Base-by-base conservation (phyloP, 2,797 vertebrate genomes). In the Peromyscus nudipes region DNA sequence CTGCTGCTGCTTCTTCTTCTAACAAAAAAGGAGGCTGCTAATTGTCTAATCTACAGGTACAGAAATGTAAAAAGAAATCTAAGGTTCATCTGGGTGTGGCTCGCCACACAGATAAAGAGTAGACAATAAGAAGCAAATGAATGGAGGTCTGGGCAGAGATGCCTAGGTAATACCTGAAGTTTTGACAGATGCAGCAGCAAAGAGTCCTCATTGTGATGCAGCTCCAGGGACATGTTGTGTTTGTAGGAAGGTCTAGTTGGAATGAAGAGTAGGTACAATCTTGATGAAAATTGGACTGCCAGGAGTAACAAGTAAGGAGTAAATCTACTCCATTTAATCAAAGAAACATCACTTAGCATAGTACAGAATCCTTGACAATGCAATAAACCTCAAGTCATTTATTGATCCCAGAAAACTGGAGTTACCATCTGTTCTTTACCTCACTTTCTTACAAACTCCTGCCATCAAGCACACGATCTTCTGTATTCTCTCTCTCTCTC, bases 311-410 rank as follows among this genome's bases (percentile, higher is more conserved):
- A 8, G 8, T 80, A 49, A 81, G 57, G 40, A 69, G 4, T 64
- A 87, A 81, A 91, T 96, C 57, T 25, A 80, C n/a, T 55, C 1
- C 65, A 34, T 77, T 76, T 43, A 91, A 94, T 94, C 31, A 75
- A 62, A 69, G 67, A 64, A 71, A 71, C 11, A 46, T 92, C 4
- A 83, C 52, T 16, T 16, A 82, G 34, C 62, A 1, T 25, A 60
- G 9, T 60, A 64, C 27, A 79, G 65, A 13, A 40, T 75, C 34
- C 69, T 86, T 43, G 77, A 71, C 85, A 83, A 79, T 55, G 40
- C 29, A 79, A 1, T 84, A 76, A 84, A 9, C 73, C 25, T 7
- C 29, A 85, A n/a, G 52, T 85, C 65, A 85, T 21, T 91, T 31
- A 73, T 55, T 79, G 91, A 25, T 71, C 85, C 10, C 55, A 82